These are phyloP conservation scores for Bilobella aurantiaca DNA, from an alignment of 1,140 invertebrate genomes.

Conservation along the genomic window DNA sequence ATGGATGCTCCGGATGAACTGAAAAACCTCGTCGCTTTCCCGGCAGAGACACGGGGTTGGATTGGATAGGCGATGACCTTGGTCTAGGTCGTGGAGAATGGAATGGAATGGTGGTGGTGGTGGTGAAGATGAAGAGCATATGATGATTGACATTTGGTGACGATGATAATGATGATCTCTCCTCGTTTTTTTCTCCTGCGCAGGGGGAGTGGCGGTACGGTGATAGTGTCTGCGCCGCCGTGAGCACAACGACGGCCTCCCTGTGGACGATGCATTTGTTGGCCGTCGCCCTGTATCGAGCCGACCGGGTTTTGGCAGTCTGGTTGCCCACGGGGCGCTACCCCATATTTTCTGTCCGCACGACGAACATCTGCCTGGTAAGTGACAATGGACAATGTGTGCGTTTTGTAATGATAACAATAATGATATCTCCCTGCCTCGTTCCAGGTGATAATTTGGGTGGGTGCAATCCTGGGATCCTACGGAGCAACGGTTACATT, in stretches of 20 bases:
- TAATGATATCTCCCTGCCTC: too few species aligned
- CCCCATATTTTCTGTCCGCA: conserved; percentile 24
- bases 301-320: conserved; percentile 37
- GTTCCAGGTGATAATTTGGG: conserved; percentile 34
- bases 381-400: conserved; percentile 1
- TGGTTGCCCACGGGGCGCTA: conserved; percentile 38
- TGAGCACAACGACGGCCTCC: conserved; percentile 36
- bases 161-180: too few species aligned
- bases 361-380: conserved; percentile 27
- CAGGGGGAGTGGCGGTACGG: conserved; percentile 35
- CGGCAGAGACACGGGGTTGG: too few species aligned
- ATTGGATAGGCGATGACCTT: too few species aligned
- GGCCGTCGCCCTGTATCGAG: conserved; percentile 31
- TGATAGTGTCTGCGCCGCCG: conserved; percentile 32
- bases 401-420: too few species aligned
- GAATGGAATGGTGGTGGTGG: too few species aligned
- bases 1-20: too few species aligned
- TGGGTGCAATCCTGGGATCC: conserved; percentile 34
- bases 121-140: too few species aligned
- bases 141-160: too few species aligned
- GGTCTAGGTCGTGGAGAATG: too few species aligned
- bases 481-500: conserved; percentile 34
- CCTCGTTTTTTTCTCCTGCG: too few species aligned
- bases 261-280: conserved; percentile 39
- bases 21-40: too few species aligned